Conservation (phyloP, 2,113 vertebrate genomes). For the Dipodomys merriami region DNA sequence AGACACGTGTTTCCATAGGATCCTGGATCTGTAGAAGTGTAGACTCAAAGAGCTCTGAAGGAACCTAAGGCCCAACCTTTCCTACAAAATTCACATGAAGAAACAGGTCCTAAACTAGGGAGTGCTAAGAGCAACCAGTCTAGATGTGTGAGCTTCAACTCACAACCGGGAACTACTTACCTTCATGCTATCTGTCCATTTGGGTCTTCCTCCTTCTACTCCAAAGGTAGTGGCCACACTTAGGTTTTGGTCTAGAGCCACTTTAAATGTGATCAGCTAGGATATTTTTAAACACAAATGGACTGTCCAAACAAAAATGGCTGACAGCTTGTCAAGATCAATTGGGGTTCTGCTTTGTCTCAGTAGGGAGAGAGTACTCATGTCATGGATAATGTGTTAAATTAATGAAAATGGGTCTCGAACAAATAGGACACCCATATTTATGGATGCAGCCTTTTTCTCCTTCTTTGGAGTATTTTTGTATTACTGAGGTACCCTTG, state of each 20-base stretch:
- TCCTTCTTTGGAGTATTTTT: background rate
- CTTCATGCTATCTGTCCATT: rapidly evolving
- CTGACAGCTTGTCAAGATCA: background rate
- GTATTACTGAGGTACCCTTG: background rate
- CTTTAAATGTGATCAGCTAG: constrained; percentile 62
- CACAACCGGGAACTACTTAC: rapidly evolving
- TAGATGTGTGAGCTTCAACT: background rate
- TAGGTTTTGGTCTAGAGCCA: constrained; percentile 5
- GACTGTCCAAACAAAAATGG: background rate
- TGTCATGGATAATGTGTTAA: background rate
- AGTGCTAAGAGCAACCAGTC: background rate
- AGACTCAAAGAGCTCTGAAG: background rate
- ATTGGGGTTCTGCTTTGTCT: background rate
- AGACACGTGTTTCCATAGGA: no score
- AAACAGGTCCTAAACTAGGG: background rate
- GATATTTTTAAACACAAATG: constrained; percentile 33
- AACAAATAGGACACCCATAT: background rate
- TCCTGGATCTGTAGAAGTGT: no score
- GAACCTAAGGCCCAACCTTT: no score
- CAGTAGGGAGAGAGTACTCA: background rate
- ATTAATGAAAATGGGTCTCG: constrained; percentile 18
- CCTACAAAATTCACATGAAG: background rate
- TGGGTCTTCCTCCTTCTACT: no score
- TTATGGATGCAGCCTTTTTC: background rate
- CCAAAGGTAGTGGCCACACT: background rate